phyloP scores from a whole-genome alignment of 1,140 invertebrate genomes.

The Charaxes varanes region DNA sequence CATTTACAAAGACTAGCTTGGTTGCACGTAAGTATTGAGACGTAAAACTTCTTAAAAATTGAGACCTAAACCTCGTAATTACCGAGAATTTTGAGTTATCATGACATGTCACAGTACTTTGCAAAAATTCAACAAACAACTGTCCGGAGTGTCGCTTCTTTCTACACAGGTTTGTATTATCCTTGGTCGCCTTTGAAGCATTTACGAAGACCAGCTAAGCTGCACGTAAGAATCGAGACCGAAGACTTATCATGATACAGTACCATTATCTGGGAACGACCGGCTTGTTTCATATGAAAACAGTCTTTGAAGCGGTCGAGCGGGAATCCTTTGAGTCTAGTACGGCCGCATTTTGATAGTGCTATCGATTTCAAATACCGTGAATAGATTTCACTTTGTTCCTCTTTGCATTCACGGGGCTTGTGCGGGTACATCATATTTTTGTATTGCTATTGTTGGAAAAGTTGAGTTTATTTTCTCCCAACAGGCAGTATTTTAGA shows the following conservation, averaged over 20 bases:
- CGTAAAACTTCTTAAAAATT: too few species aligned
- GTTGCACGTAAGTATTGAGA: constrained; percentile 9
- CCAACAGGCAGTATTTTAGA: too few species aligned
- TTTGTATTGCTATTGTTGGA: constrained; percentile 4
- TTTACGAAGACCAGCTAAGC: constrained; percentile 7
- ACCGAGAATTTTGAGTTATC: too few species aligned
- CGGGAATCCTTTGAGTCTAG: constrained; percentile 41
- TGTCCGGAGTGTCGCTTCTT: constrained; percentile 42
- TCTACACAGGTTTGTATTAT: too few species aligned
- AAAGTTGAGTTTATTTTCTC: too few species aligned
- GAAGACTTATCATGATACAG: constrained; percentile 5
- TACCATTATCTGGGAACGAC: constrained; percentile 31
- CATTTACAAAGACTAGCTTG: constrained; percentile 7
- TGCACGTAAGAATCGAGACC: constrained; percentile 8
- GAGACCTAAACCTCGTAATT: too few species aligned
- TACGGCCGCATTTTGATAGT: constrained; percentile 49
- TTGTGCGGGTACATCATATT: too few species aligned
- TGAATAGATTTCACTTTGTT: constrained; percentile 46
- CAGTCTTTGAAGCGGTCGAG: constrained; percentile 48
- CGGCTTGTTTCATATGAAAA: constrained; percentile 43
- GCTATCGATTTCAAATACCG: constrained; percentile 42
- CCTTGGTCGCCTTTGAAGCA: neutral
- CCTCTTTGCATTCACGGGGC: constrained; percentile 15
- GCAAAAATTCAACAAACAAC: too few species aligned
- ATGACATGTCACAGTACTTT: too few species aligned